Evolutionary conservation across 2,888 invertebrate genomes (phyloP).

Genomic region (Dryobota labecula): DNA sequence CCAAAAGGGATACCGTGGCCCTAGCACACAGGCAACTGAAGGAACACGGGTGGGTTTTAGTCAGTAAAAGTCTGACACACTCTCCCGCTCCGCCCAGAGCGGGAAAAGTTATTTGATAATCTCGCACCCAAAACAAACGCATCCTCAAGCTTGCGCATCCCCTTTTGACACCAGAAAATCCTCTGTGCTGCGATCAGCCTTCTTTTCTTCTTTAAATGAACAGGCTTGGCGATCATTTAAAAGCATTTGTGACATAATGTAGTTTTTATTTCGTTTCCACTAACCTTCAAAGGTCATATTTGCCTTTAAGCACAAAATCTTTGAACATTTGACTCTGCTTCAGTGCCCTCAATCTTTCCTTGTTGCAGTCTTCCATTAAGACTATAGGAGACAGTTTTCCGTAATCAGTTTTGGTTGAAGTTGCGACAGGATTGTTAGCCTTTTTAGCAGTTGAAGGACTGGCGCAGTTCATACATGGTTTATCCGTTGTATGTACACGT

Average conservation of each 20-base stretch:
- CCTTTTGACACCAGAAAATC: not conserved
- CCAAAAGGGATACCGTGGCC: no score
- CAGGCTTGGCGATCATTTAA: not conserved
- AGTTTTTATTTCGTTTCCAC: conserved; percentile 56
- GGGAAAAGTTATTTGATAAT: no score
- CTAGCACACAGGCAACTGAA: no score
- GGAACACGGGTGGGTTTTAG: no score
- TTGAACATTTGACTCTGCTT: conserved; percentile 37
- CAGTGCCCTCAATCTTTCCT: conserved; percentile 62
- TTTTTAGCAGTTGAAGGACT: not conserved
- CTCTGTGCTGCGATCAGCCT: not conserved
- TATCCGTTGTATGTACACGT: not conserved
- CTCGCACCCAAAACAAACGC: no score
- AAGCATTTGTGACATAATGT: not conserved
- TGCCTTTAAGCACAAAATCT: conserved; percentile 49
- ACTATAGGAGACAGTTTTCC: conserved; percentile 49
- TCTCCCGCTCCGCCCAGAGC: no score
- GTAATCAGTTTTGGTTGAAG: not conserved
- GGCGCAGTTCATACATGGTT: conserved; percentile 12
- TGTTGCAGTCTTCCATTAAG: conserved; percentile 72
- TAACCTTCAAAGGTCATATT: conserved; percentile 11
- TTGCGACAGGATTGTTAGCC: not conserved
- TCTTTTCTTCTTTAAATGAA: not conserved
- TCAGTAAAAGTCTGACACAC: no score
- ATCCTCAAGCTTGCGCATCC: no score